Conservation (phyloP, 1,140 invertebrate genomes). For the Riptortus pedestris region DNA sequence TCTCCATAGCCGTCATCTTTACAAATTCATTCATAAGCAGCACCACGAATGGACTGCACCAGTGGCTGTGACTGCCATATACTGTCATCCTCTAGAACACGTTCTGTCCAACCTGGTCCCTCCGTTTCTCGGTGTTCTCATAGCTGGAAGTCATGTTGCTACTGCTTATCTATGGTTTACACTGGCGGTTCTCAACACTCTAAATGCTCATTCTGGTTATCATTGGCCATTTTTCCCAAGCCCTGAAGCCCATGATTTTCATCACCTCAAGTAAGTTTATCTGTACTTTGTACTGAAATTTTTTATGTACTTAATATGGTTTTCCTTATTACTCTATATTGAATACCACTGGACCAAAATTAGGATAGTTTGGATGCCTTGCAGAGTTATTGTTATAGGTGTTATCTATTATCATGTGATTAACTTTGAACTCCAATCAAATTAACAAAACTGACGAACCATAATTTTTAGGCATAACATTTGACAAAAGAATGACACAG, state of each 20-base stretch:
- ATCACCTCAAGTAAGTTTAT: conserved; percentile 67
- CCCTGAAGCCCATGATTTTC: conserved; percentile 84
- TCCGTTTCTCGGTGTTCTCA: conserved; percentile 63
- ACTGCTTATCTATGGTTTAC: conserved; percentile 76
- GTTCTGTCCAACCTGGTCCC: conserved; percentile 72
- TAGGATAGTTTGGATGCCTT: no score
- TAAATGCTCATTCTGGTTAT: conserved; percentile 80
- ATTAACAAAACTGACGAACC: no score
- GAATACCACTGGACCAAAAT: no score
- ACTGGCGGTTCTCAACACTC: conserved; percentile 64
- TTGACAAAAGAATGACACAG: no score
- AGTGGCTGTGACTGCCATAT: conserved; percentile 69
- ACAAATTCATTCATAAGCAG: conserved; percentile 75
- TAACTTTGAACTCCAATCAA: no score
- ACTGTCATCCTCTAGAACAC: conserved; percentile 81
- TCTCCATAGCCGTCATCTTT: conserved; percentile 62
- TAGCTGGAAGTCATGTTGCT: conserved; percentile 71
- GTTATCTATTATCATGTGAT: no score
- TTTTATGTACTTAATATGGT: no score
- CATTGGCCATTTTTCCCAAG: conserved; percentile 81
- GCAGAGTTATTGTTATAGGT: no score
- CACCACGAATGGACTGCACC: conserved; percentile 83
- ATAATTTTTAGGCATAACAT: no score
- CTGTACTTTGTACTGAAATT: background rate
- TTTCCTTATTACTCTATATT: no score